A percentile compares a stretch with the other conserved stretches of the same genome.
Conservation (phyloP, 1,140 invertebrate genomes). For the Heterodera carotae region DNA sequence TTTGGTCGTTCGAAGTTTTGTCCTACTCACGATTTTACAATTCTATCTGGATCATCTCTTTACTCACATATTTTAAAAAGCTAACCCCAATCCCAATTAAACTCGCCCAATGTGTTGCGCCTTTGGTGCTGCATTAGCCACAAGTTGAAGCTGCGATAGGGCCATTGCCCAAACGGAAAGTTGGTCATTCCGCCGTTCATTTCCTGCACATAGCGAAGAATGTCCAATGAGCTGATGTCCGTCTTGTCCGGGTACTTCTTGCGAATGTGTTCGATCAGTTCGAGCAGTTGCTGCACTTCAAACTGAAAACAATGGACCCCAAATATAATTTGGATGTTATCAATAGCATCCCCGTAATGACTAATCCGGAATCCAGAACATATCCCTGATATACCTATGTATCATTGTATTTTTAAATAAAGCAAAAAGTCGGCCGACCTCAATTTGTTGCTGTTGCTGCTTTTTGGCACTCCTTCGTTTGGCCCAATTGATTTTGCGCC, state of each 20-base stretch:
- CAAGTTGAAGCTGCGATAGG: conserved; percentile 50
- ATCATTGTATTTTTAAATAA: too few relatives aligned
- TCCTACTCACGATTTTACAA: too few relatives aligned
- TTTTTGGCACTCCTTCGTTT: conserved; percentile 47
- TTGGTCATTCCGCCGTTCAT: conserved; percentile 32
- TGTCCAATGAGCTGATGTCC: conserved; percentile 62
- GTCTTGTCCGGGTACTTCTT: conserved; percentile 63
- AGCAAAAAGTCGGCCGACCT: background rate
- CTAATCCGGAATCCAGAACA: too few relatives aligned
- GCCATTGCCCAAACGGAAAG: conserved; percentile 29
- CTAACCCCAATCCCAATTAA: background rate
- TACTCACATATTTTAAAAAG: too few relatives aligned
- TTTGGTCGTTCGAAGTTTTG: too few relatives aligned
- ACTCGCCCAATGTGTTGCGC: conserved; percentile 56
- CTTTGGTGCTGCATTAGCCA: conserved; percentile 49
- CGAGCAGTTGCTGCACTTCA: conserved; percentile 63
- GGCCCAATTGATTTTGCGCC: conserved; percentile 64
- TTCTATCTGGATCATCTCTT: too few relatives aligned
- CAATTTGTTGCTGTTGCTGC: conserved; percentile 54
- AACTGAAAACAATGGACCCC: conserved; percentile 36
- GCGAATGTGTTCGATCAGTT: conserved; percentile 62
- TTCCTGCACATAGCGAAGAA: conserved; percentile 64
- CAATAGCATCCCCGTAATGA: too few relatives aligned
- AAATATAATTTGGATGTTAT: too few relatives aligned
- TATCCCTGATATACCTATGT: too few relatives aligned